phyloP scores from a whole-genome alignment of 2,888 invertebrate genomes.

The Callinectes sapidus region DNA sequence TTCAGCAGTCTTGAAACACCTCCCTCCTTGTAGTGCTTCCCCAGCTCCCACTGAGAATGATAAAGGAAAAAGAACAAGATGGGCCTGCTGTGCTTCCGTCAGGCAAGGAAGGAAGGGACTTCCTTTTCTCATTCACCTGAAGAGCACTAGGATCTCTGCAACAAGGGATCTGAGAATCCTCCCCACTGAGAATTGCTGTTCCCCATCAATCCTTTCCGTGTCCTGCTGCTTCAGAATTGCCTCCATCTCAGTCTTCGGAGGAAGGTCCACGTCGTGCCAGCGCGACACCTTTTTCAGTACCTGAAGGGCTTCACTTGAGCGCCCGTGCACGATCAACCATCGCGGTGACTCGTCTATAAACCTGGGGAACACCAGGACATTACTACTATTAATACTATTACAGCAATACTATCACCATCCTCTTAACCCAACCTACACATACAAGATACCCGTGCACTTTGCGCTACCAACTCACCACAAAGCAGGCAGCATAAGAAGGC shows the following conservation, averaged over 20 bases:
- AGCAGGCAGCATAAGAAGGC: constrained; percentile 45
- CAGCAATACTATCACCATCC: too few species aligned
- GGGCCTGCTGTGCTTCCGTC: too few species aligned
- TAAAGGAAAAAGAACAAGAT: too few species aligned
- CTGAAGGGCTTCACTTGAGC: background rate
- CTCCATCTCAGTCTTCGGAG: background rate
- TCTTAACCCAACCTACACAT: background rate
- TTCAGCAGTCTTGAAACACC: too few species aligned
- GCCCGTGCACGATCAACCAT: background rate
- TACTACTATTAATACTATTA: background rate
- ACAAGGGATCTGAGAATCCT: too few species aligned
- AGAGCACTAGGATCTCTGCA: too few species aligned
- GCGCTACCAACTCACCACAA: background rate
- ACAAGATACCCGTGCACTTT: background rate
- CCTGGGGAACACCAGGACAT: background rate
- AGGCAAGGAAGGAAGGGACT: too few species aligned
- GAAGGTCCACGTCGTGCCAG: background rate
- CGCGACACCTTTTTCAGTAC: background rate
- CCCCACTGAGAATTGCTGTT: too few species aligned
- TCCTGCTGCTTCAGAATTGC: background rate
- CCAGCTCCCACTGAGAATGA: too few species aligned
- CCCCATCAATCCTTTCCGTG: too few species aligned
- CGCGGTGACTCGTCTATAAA: background rate
- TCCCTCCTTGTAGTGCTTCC: too few species aligned
- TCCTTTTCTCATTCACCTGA: too few species aligned